Evolutionary conservation across 2,113 vertebrate species (phyloP).

Genomic region (Furnarius figulus): DNA sequence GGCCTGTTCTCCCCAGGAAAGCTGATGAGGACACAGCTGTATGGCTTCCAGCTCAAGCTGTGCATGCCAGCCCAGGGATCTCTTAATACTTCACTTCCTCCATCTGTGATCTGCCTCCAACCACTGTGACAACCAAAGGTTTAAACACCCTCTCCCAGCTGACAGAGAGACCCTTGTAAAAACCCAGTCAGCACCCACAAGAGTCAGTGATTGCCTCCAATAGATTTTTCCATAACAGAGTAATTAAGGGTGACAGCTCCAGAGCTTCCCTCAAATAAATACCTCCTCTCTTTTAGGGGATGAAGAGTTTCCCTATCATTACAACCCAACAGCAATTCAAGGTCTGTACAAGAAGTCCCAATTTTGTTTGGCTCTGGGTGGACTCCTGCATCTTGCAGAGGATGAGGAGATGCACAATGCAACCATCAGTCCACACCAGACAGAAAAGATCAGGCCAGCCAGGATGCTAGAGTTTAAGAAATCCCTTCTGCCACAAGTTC

Average conservation of each 20-base stretch:
- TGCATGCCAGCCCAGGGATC: not conserved
- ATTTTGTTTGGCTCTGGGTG: not conserved
- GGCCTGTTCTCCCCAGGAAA: not conserved
- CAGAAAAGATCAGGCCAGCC: not conserved
- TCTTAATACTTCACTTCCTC: not conserved
- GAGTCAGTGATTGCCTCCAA: not conserved
- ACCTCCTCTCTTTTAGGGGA: not conserved
- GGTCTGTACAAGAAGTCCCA: not conserved
- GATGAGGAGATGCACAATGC: not conserved
- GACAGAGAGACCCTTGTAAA: not conserved
- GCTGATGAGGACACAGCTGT: not conserved
- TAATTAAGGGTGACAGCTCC: not conserved
- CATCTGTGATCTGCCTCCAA: not conserved
- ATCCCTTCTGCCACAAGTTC: not conserved
- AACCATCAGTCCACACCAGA: not conserved
- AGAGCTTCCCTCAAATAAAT: not conserved
- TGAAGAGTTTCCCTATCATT: not conserved
- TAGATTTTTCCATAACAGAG: not conserved
- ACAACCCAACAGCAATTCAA: not conserved
- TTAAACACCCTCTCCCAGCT: not conserved
- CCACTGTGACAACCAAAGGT: not conserved
- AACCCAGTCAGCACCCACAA: not conserved
- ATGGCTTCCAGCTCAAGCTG: fast-evolving
- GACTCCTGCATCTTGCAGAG: not conserved
- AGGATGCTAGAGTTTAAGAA: not conserved